Evolutionary conservation across 92 coral and sea anemone species (phyloP), one percentile per base, ranked within the genome.

Genomic region (Phenganax marumi): DNA sequence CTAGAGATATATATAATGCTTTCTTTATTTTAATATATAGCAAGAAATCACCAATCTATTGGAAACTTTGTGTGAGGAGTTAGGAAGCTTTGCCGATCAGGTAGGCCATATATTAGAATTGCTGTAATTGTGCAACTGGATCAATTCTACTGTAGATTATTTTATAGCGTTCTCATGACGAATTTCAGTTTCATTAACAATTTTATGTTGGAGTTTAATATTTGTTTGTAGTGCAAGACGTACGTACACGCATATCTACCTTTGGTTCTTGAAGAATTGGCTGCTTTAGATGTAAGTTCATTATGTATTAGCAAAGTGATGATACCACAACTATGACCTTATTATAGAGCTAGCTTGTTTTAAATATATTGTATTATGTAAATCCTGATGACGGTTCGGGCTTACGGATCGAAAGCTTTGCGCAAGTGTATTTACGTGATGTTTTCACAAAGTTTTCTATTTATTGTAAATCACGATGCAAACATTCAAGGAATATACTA

Each of bases 161-260:
- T 5, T 33, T 5, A 2, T 33, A 56, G 22, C 22, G 1, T 2
- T 56, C 3, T 56, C 17, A 56, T 2, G 63, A 56, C 22, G 17
- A 21, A 7, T 56, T 56, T 56, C 17, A 14, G 1, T 1, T 19
- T 51, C 13, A 26, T 13, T 18, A 33, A 70, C 24, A 10, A 3
- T 74, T 61, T 7, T 50, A 8, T 56, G 48, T n/a, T 3, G 2
- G 26, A 50, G 7, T 74, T 2, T 53, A 16, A 18, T 2, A 22
- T 10, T 22, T 21, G 7, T 78, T 19, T 11, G 63, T 60, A 78
- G 83, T 89, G 91, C 81, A 85, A 85, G 66, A 77, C 80, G 26
- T 33, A 73, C 13, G 76, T 89, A 68, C 84, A 89, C 16, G 80
- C 81, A 68, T 85, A 81, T 76, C 80, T 56, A 61, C 88, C 88